Evolutionary conservation across 2,888 invertebrate genomes (phyloP), one percentile per base, ranked within the genome.

Genomic region (Cosmia pyralina): DNA sequence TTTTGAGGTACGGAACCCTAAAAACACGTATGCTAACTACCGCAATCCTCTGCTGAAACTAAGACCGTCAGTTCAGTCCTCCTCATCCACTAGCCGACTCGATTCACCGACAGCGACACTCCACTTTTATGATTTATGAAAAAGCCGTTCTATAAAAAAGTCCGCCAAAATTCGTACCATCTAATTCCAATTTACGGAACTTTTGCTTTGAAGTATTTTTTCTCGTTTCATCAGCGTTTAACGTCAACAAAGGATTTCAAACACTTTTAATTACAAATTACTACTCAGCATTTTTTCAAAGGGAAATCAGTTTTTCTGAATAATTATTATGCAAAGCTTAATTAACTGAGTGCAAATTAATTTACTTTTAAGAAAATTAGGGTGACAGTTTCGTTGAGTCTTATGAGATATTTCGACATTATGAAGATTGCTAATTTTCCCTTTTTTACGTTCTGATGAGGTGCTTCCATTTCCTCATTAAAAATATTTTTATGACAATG

Each of bases 321-420:
- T 88, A 91, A 92, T 93, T 91, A 93, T 91, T 94, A 95, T 95
- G 94, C 93, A 94, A 95, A 95, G 92, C 92, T 91, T 93, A 93
- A 93, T 93, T 93, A 92, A 93, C 91, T 91, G 91, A 86, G 89
- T 87, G 89, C 87, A 90, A 91, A 92, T 90, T 91, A 89, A 89
- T 92, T 91, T 88, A 90, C 88, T 87, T 87, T 89, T 84, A 84
- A 88, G 88, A 86, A 90, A 91, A 92, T 91, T 91, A 87, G 87
- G 88, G 86, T 87, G 91, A 88, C 91, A 88, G 85, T 88, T 89
- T 84, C 60, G 69, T 82, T 72, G 74, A 73, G 75, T 81, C 74
- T 81, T 75, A 77, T 84, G 82, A 81, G 81, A 80, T 84, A 83
- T 85, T 86, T 84, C 41, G 78, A 84, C 83, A 81, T 85, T 87